Conservation (phyloP, 2,113 vertebrate species). For the Pangasianodon hypophthalmus region DNA sequence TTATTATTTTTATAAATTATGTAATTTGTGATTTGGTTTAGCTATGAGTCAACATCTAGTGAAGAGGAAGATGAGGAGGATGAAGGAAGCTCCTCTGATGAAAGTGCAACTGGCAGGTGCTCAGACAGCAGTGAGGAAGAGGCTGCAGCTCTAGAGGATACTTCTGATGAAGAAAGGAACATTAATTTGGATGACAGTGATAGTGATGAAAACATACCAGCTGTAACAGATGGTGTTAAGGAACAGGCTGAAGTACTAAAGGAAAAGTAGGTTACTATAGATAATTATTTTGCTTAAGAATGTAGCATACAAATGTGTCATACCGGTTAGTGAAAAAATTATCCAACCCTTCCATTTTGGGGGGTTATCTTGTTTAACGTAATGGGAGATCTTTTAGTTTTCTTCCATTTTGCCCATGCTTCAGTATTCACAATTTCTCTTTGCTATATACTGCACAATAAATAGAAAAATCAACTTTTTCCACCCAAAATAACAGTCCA, state of each 20-base stretch:
- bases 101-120: constrained; percentile 70
- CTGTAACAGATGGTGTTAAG: constrained; percentile 26
- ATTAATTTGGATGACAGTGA: constrained; percentile 67
- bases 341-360: neutral
- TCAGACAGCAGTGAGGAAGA: constrained; percentile 79
- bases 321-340: neutral
- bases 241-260: constrained; percentile 67
- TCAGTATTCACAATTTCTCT: neutral
- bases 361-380: neutral
- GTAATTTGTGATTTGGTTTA: constrained; percentile 56
- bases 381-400: neutral
- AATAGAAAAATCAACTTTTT: neutral
- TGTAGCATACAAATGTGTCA: neutral
- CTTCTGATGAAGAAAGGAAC: constrained; percentile 80
- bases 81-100: constrained; percentile 76
- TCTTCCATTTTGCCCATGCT: neutral
- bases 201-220: constrained; percentile 57
- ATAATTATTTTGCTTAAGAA: neutral
- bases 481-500: neutral
- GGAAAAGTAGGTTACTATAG: constrained; percentile 78
- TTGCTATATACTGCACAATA: neutral
- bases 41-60: constrained; percentile 92
- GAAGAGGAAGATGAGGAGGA: constrained; percentile 71
- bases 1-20: neutral
- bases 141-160: constrained; percentile 70